Conservation (phyloP, 1,140 invertebrate genomes). For the Sycophaga agraensis region DNA sequence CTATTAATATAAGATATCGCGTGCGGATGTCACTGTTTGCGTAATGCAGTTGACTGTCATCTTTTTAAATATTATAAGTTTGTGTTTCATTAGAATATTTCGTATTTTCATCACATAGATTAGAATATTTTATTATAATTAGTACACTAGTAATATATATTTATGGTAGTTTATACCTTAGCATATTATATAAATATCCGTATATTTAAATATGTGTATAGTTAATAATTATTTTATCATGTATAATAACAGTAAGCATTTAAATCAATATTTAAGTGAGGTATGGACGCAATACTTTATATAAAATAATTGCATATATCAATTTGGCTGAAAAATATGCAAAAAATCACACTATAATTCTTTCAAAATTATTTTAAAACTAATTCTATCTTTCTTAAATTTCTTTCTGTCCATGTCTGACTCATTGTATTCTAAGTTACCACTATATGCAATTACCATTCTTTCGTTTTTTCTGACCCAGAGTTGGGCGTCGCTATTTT, state of each 20-base stretch:
- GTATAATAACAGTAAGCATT: no score
- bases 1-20: not conserved
- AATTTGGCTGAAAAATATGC: not conserved
- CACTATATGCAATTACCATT: slow-evolving; percentile 7
- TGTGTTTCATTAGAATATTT: slow-evolving; percentile 9
- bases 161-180: slow-evolving; percentile 15
- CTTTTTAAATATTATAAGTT: slow-evolving; percentile 5
- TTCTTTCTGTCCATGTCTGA: slow-evolving; percentile 20
- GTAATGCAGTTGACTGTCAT: not conserved
- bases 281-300: no score
- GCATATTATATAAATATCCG: not conserved
- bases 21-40: no score
- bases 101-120: slow-evolving; percentile 3
- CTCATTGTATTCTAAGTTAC: not conserved
- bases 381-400: not conserved
- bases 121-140: slow-evolving; percentile 1
- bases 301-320: not conserved
- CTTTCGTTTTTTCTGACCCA: slow-evolving; percentile 14
- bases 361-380: not conserved
- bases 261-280: no score
- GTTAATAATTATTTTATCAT: no score
- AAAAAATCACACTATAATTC: no score
- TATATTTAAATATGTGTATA: not conserved
- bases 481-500: slow-evolving; percentile 14
- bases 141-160: slow-evolving; percentile 10